Evolutionary conservation across 1,140 invertebrate species (phyloP), one percentile per base, ranked within the genome.

Genomic region (Chlorops oryzae): DNA sequence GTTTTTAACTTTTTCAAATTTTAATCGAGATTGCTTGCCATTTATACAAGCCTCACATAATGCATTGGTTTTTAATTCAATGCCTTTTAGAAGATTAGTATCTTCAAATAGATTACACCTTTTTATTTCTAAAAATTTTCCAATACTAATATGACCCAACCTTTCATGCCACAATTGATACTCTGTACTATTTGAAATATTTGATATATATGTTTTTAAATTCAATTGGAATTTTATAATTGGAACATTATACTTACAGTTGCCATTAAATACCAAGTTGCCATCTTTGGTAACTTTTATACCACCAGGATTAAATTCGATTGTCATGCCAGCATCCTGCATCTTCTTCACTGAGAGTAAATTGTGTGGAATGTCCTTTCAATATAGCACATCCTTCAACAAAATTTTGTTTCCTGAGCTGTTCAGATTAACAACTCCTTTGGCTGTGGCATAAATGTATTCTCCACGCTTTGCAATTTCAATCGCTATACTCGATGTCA

Each of bases 41-140:
- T 68, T 59, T 54, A 76, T 69, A 58, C 72, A 76, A 46, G 70
- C 57, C 56, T 77, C 73, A 59, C 73, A 77, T 40, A 75, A 51
- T 25, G 61, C 47, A 51, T 59, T 47, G 51, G 49, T 57, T n/a
- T n/a, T n/a, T 47, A 57, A 51, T 15, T 43, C 38, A 27, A 72
- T 38, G 40, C 49, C 46, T 10, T 60, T 54, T 27, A 72, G 57
- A 54, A 57, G 46, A 48, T 56, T 27, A 25, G 55, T 44, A 55
- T 70, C 65, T 53, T 62, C 51, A 53, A 68, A 27, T 55, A 74
- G 61, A 23, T 57, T 22, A 35, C 64, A 52, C 49, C 53, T 55
- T 58, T 64, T 70, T 22, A 72, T 41, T 57, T 62, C 49, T 25
- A 51, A 27, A 51, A 68, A 70, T 61, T 69, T 69, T 51, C 22